Evolutionary conservation across 2,888 invertebrate genomes (phyloP), one percentile per base, ranked within the genome.

Genomic region (Barypeithes pellucidus): DNA sequence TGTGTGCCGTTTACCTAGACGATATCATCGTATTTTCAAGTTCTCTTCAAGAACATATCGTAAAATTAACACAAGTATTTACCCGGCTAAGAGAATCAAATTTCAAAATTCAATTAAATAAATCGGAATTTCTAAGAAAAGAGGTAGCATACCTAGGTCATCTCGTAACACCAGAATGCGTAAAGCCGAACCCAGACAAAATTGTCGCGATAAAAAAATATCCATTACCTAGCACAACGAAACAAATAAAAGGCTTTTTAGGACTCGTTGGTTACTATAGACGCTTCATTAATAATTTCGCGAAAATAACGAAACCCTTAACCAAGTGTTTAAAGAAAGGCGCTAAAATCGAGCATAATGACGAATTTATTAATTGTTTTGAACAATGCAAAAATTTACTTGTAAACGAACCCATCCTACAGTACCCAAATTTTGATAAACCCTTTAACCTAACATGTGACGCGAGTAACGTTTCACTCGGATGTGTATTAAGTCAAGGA

Each of bases 1-100:
- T 59, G 29, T 79, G 78, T 9, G 60, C 79, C 7, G 78, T 79
- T 24, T 67, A 67, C 14, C 45, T 67, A 3, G 67, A 67, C 22
- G 67, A 57, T 14, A 68, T 68, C 3, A 77, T 85, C 7, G 73
- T 83, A 14, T 82, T 77, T 52, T 76, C 73, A 0, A 79, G 76
- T 11, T 78, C 77, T 0, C 57, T 82, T 5, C 78, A 82, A 57
- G 81, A 83, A 75, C 82, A 82, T 54, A 65, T n/a, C n/a, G 60
- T 73, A 59, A 77, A 68, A 20, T 66, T 80, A 22, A 16, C 43
- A 0, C 24, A 43, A 66, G 73, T 80, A n/a, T 78, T 78, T 54
- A n/a, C 68, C 52, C 39, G 70, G 45, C 33, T 79, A 33, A n/a
- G 66, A 24, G 54, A 76, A 39, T 16, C 68, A 18, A 75, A 73